Percentiles rank a stretch among this genome's conserved stretches.
Conservation (phyloP, 30 jellyfish, hydroid and myxozoan species). For the Turritopsis dohrnii region DNA sequence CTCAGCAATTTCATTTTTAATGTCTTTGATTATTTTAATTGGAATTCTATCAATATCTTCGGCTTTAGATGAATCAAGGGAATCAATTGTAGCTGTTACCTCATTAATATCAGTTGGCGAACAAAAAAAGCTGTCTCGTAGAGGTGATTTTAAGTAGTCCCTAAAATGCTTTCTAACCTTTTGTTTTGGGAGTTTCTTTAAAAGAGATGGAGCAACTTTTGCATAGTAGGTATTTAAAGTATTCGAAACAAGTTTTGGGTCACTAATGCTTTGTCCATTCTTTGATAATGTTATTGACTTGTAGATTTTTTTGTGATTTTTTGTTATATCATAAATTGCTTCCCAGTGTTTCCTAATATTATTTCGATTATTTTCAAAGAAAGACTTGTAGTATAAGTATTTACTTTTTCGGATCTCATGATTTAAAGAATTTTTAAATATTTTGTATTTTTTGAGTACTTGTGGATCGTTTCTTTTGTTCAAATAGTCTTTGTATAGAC, state of each 20-base stretch:
- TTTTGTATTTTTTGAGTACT: not conserved
- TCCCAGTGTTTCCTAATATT: slow-evolving; percentile 9
- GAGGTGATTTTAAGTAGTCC: no score
- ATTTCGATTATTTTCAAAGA: slow-evolving; percentile 14
- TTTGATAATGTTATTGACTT: not conserved
- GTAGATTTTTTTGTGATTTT: not conserved
- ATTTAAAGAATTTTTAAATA: not conserved
- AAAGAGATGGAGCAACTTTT: not conserved
- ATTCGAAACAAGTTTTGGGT: not conserved
- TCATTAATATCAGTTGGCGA: no score
- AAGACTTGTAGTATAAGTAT: not conserved
- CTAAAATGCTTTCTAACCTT: no score
- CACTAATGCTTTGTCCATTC: not conserved
- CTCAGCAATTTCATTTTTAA: not conserved
- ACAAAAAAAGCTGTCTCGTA: no score
- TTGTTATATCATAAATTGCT: not conserved
- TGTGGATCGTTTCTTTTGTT: not conserved
- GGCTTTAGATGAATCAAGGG: not conserved
- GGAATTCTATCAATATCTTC: not conserved
- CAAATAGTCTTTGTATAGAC: not conserved
- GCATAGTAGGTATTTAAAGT: not conserved
- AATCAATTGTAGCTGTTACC: not conserved
- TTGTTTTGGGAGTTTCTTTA: not conserved
- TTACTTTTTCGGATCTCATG: slow-evolving; percentile 9
- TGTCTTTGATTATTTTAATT: not conserved